These are phyloP conservation scores for Drosophila macrospina DNA, from an alignment of 2,888 invertebrate species.

Conservation along the genomic window DNA sequence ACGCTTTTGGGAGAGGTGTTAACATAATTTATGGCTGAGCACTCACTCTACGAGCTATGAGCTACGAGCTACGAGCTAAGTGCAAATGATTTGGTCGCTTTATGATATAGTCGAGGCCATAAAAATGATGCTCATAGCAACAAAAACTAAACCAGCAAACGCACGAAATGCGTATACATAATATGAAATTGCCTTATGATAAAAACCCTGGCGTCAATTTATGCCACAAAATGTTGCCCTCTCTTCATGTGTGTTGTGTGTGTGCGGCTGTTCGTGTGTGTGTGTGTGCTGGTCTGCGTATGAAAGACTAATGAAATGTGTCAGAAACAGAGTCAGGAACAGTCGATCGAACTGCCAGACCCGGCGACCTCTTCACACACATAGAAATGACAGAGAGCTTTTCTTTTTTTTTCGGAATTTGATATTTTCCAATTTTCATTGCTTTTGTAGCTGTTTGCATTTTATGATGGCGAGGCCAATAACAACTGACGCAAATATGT, in stretches of 20 bases:
- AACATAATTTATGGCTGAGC: slow-evolving; percentile 67
- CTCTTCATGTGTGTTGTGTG: slow-evolving; percentile 1
- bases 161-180: slow-evolving; percentile 64
- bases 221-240: slow-evolving; percentile 49
- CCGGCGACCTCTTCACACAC: slow-evolving; percentile 24
- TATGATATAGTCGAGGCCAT: slow-evolving; percentile 60
- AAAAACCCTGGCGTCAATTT: slow-evolving; percentile 72
- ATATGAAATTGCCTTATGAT: slow-evolving; percentile 73
- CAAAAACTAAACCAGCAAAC: slow-evolving; percentile 59
- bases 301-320: slow-evolving; percentile 73
- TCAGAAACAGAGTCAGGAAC: slow-evolving; percentile 63
- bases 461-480: slow-evolving; percentile 63
- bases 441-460: slow-evolving; percentile 60
- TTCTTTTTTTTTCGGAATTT: slow-evolving; percentile 55
- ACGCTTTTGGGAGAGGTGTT: slow-evolving; percentile 49
- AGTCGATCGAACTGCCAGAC: slow-evolving; percentile 56
- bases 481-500: slow-evolving; percentile 57
- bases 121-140: slow-evolving; percentile 60
- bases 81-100: slow-evolving; percentile 70
- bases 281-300: slow-evolving; percentile 31
- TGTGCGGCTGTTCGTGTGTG: slow-evolving; percentile 5
- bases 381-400: slow-evolving; percentile 29
- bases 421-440: slow-evolving; percentile 79
- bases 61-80: slow-evolving; percentile 54
- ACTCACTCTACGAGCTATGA: slow-evolving; percentile 26